Percentiles rank a stretch among this genome's conserved stretches.
Conservation (phyloP, 2,888 invertebrate species). For the Strigamia transsilvanica region DNA sequence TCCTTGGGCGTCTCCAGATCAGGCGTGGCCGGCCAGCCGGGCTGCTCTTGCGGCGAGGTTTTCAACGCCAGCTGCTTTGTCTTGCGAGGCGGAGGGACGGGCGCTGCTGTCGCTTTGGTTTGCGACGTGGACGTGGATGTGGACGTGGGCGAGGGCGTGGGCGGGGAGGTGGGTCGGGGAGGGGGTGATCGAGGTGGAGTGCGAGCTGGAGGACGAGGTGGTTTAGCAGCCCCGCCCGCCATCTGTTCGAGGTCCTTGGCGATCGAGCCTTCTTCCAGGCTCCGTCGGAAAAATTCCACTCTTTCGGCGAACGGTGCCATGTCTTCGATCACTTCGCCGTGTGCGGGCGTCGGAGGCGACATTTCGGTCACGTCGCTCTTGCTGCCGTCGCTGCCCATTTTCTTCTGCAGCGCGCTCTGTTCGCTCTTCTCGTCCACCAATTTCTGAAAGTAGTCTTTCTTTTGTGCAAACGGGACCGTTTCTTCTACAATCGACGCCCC, state of each 20-base stretch:
- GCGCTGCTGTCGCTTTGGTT: background rate
- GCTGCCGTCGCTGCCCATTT: constrained; percentile 44
- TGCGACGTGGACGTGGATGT: background rate
- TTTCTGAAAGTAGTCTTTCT: constrained; percentile 56
- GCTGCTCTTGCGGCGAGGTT: constrained; percentile 54
- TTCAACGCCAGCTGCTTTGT: constrained; percentile 55
- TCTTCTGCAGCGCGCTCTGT: constrained; percentile 44
- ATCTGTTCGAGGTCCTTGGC: constrained; percentile 44
- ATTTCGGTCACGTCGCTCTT: constrained; percentile 65
- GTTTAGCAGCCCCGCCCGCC: background rate
- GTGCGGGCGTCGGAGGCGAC: constrained; percentile 63
- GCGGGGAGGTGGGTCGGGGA: constrained; percentile 29
- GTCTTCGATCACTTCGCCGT: constrained; percentile 66
- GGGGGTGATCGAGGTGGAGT: background rate
- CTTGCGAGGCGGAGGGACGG: constrained; percentile 52
- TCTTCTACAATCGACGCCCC: constrained; percentile 66
- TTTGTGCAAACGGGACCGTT: constrained; percentile 60
- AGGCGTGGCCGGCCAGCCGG: constrained; percentile 53
- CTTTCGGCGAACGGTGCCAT: constrained; percentile 65
- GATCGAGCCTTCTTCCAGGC: constrained; percentile 51
- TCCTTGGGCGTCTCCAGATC: constrained; percentile 57
- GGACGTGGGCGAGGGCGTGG: background rate
- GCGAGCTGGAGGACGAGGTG: constrained; percentile 44
- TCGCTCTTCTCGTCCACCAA: constrained; percentile 52
- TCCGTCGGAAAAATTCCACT: constrained; percentile 51